Evolutionary conservation across 2,797 vertebrate genomes (phyloP).

Genomic region (Sus cebifrons): DNA sequence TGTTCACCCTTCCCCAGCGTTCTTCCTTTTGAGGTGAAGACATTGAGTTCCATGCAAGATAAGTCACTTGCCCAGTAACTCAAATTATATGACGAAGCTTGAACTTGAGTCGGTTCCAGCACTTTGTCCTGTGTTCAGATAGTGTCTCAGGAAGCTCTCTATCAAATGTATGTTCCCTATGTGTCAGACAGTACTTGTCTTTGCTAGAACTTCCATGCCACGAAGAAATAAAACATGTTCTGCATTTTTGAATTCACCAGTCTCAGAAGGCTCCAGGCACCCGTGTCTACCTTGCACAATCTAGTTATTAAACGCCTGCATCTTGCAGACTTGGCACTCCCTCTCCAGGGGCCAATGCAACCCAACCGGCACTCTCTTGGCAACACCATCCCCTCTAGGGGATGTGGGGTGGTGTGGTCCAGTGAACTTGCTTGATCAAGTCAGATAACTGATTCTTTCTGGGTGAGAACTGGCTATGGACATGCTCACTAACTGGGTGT

Average conservation of each 20-base stretch:
- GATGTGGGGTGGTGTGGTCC: background rate
- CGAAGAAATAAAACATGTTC: background rate
- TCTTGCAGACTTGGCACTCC: background rate
- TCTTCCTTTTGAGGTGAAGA: background rate
- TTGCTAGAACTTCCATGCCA: background rate
- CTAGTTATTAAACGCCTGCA: background rate
- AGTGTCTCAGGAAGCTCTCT: background rate
- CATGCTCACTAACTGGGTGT: background rate
- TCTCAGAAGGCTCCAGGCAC: background rate
- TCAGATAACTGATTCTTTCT: background rate
- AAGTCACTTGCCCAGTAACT: background rate
- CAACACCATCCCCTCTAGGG: background rate
- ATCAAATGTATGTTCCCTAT: background rate
- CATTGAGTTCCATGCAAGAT: background rate
- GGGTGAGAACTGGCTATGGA: background rate
- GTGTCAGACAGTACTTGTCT: background rate
- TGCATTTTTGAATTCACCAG: background rate
- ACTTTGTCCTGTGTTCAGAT: background rate
- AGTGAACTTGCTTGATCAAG: background rate
- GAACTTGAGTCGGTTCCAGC: background rate
- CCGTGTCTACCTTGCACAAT: background rate
- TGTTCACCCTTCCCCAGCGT: background rate
- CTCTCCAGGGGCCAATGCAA: background rate
- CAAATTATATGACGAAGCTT: constrained; percentile 14
- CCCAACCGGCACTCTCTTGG: no score